Base-by-base conservation (phyloP, 2,797 vertebrate genomes). In the Scomberomorus guttatus region DNA sequence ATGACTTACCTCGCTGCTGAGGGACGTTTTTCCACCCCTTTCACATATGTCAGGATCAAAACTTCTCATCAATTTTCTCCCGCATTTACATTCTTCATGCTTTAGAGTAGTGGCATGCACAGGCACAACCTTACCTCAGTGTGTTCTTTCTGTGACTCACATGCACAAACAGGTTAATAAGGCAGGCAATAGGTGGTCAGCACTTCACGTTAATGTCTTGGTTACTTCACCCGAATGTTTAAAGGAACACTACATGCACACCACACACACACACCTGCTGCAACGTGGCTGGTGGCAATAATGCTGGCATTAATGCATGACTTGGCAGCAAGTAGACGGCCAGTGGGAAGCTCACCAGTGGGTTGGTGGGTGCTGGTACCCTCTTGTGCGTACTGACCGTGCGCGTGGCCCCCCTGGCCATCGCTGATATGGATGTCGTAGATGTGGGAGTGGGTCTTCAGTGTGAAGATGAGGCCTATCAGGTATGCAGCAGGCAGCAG, bases 401-500 rank as follows among this genome's bases (percentile, higher is more conserved):
- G 92, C 9, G 84, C 72, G 0, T 92, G 91, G 10, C 83, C 90
- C 88, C 94, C 87, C 34, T 96, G 96, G 64, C 92, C 93, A 48
- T 95, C 95, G 1, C 96, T 97, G 95, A 95, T 58, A 52, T 96
- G 97, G 89, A 97, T 95, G 79, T 97, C 96, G 2, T 97, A 96
- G 90, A 97, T 97, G 91, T 97, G 96, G 0, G 96, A 94, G 90
- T 96, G 96, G 0, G 97, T 97, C 92, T 98, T 98, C 81, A 97
- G 92, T 0, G 97, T 96, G 92, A 97, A 97, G 91, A 97, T 88
- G 75, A 98, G 96, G 25, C 97, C 97, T 0, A 94, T 94, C 76
- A 97, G 82, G 87, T 97, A 98, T 0, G 96, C 96, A 0, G 92
- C 88, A 0, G 96, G 96, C 56, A 98, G 94, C 81, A 97, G 89